Evolutionary conservation across 2,888 invertebrate genomes (phyloP).

Genomic region (Phaedon cochleariae): DNA sequence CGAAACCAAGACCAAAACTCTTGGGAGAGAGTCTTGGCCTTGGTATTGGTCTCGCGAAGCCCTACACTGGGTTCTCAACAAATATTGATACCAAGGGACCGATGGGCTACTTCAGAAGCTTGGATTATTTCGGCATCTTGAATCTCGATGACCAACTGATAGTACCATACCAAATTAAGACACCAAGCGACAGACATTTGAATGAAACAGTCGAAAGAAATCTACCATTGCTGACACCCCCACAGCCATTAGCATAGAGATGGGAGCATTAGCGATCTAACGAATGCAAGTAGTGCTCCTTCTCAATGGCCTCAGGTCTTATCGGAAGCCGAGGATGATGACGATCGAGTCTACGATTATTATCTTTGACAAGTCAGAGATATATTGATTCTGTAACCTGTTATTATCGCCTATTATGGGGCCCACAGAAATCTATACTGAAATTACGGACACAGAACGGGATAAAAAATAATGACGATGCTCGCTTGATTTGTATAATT

Average conservation of each 20-base stretch:
- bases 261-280: slow-evolving; percentile 2
- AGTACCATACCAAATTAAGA: no score
- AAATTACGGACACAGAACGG: slow-evolving; percentile 43
- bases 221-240: not conserved
- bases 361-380: slow-evolving; percentile 54
- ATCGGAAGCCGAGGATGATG: slow-evolving; percentile 53
- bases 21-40: no score
- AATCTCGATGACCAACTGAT: no score
- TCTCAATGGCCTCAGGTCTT: slow-evolving; percentile 39
- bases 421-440: slow-evolving; percentile 52
- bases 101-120: no score
- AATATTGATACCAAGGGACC: no score
- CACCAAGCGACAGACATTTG: no score
- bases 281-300: not conserved
- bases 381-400: slow-evolving; percentile 52
- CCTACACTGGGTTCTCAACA: no score
- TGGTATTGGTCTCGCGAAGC: no score
- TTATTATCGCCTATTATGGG: slow-evolving; percentile 53
- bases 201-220: no score
- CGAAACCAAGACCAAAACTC: no score
- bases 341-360: slow-evolving; percentile 52
- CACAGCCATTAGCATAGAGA: not conserved
- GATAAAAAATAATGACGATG: slow-evolving; percentile 10
- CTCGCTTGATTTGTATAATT: slow-evolving; percentile 3
- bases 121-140: no score